phyloP scores from a whole-genome alignment of 2,888 invertebrate species.

The Hemistola chrysoprasaria region DNA sequence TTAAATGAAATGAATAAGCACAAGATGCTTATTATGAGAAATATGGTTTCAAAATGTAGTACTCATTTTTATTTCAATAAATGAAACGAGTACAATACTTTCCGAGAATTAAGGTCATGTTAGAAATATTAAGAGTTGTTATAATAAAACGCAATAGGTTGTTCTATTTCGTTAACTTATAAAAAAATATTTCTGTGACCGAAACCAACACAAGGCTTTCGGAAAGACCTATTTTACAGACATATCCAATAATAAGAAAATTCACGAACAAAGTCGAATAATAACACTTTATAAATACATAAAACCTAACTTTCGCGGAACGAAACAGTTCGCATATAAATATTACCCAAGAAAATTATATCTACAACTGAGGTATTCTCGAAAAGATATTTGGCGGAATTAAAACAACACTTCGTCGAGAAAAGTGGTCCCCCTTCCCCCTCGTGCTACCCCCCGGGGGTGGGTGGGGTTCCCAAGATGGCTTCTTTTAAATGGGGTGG shows the following conservation, averaged over 20 bases:
- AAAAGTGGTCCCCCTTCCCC: conserved; percentile 70
- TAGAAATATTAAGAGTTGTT: no score
- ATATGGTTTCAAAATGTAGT: no score
- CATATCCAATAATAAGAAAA: background rate
- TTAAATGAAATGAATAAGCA: no score
- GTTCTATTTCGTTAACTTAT: no score
- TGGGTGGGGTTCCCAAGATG: conserved; percentile 68
- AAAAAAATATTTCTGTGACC: no score
- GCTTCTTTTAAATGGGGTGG: conserved; percentile 81
- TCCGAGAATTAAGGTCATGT: no score
- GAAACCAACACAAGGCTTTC: no score
- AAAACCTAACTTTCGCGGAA: conserved; percentile 7
- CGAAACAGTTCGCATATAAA: conserved; percentile 58
- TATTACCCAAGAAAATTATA: conserved; percentile 75
- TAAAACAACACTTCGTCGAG: conserved; percentile 79
- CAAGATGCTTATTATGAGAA: no score
- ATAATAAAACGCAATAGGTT: no score
- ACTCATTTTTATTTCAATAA: no score
- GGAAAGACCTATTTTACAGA: background rate
- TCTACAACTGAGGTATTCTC: conserved; percentile 75
- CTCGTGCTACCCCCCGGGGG: conserved; percentile 32
- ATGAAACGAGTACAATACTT: no score
- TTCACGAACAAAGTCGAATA: conserved; percentile 3
- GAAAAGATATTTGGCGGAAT: conserved; percentile 81
- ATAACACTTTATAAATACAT: conserved; percentile 12